Evolutionary conservation across 2,888 invertebrate species (phyloP), one percentile per base, ranked within the genome.

Genomic region (Megamerina dolium): DNA sequence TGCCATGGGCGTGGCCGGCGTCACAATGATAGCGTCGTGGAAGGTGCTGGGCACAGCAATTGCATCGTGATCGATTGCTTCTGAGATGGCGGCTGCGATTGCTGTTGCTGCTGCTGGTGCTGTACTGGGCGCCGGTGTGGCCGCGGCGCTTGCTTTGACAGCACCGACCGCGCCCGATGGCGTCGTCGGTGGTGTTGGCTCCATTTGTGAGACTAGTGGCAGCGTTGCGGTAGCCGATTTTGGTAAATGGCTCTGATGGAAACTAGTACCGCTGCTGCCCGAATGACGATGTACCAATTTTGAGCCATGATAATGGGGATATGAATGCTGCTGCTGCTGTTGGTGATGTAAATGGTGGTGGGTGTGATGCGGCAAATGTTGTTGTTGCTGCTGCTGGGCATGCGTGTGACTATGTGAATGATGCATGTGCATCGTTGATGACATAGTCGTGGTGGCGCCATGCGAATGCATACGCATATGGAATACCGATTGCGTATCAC

Each of bases 1-100:
- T 41, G 71, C 66, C 55, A 67, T 63, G 46, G 72, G 72, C 46
- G 72, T 72, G 53, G 72, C 72, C 51, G 72, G 70, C 55, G 70
- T 72, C 48, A 72, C 63, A 53, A 71, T 71, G 47, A 72, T 70
- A 36, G 67, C 53, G 57, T 72, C 72, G 49, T 67, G 66, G n/a
- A n/a, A n/a, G 38, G 54, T 54, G 30, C 55, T 56, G 53, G 59
- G 51, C 41, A 55, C 42, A 50, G 57, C 49, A 47, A 63, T 54
- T 37, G 50, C 47, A 37, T 57, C 51, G 5, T 48, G 42, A 36
- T 54, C 55, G 8, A 31, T 13, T 10, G 31, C 16, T n/a, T n/a
- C n/a, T n/a, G n/a, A n/a, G n/a, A n/a, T n/a, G n/a, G n/a, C n/a
- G 3, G 14, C 33, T 13, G 53, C 45, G 18, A 46, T 33, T 4